Conservation (phyloP, 2,113 vertebrate genomes). For the Ivindomyrus marchei region DNA sequence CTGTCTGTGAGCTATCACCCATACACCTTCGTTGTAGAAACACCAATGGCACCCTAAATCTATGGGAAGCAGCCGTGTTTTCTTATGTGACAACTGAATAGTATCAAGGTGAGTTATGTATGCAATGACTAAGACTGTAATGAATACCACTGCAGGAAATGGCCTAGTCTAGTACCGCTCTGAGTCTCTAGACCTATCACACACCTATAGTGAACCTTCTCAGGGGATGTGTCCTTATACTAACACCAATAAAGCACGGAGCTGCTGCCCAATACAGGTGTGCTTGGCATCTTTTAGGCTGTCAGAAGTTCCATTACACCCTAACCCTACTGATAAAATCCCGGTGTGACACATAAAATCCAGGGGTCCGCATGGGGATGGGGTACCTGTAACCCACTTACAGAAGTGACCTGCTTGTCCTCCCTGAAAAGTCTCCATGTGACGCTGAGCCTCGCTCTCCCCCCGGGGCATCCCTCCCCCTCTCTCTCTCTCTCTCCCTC, state of each 20-base stretch:
- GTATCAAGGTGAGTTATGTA: not conserved
- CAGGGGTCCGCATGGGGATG: not conserved
- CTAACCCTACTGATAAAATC: not conserved
- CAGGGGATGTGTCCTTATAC: not conserved
- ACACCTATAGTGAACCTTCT: not conserved
- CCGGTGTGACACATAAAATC: not conserved
- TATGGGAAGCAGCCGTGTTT: not conserved
- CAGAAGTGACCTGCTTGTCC: not conserved
- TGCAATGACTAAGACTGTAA: not conserved
- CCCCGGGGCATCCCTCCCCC: not conserved
- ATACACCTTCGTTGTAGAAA: not conserved
- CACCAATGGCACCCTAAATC: not conserved
- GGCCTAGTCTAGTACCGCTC: not conserved
- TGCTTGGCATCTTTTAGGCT: not conserved
- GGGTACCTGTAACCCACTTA: not conserved
- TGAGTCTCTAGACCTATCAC: not conserved
- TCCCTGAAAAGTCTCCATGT: not conserved
- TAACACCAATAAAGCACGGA: not conserved
- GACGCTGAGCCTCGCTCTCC: not conserved
- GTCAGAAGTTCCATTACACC: not conserved
- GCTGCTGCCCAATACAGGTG: not conserved
- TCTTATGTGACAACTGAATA: not conserved
- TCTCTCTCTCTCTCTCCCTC: not conserved
- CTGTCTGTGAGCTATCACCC: not conserved
- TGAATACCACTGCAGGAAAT: not conserved